phyloP scores from a whole-genome alignment of 2,797 vertebrate species.

The Erethizon dorsatum region DNA sequence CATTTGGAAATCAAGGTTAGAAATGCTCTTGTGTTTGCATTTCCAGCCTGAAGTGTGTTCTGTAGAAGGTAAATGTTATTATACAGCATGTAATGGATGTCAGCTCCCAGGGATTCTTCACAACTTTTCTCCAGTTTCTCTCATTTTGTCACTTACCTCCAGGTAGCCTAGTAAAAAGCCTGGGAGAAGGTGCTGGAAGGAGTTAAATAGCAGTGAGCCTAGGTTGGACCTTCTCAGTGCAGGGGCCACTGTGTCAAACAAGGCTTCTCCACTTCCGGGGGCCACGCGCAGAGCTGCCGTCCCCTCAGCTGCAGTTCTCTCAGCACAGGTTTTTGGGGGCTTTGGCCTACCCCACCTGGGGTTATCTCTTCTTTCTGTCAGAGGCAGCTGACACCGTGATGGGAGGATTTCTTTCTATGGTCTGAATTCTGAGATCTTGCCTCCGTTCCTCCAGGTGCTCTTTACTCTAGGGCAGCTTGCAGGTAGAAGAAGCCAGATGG shows the following conservation, averaged over 20 bases:
- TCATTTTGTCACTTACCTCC: neutral
- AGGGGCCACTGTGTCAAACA: neutral
- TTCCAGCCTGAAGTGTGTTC: neutral
- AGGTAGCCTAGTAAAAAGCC: neutral
- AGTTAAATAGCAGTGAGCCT: neutral
- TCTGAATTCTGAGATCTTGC: neutral
- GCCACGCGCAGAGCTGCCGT: neutral
- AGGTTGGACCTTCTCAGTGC: neutral
- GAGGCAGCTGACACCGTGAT: neutral
- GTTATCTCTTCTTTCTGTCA: neutral
- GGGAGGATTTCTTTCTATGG: neutral
- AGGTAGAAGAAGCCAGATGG: neutral
- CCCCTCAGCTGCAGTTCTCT: neutral
- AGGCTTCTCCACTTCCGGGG: neutral
- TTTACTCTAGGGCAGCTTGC: neutral
- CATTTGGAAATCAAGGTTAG: neutral
- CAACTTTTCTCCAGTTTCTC: neutral
- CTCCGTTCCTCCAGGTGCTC: neutral
- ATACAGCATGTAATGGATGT: neutral
- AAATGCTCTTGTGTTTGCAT: neutral
- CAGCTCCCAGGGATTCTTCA: neutral
- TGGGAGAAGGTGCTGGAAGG: neutral
- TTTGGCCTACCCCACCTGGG: neutral
- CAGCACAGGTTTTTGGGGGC: neutral
- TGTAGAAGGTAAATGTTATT: neutral